Evolutionary conservation across 2,888 invertebrate genomes (phyloP).

Genomic region (Euplagia quadripunctaria): DNA sequence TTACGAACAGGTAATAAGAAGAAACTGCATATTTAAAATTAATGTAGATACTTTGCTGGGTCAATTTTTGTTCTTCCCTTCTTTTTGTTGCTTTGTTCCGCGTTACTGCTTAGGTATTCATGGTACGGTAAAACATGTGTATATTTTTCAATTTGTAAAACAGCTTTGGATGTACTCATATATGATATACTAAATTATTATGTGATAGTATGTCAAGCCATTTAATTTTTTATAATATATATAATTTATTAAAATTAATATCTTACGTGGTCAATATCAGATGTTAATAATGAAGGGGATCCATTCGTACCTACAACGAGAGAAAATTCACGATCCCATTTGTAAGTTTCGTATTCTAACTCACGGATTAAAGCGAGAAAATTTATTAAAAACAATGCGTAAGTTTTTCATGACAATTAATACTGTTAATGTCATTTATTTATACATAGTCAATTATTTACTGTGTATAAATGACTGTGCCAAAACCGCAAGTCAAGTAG

Average conservation of each 20-base stretch:
- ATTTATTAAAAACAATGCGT: too few species aligned
- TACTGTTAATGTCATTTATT: background rate
- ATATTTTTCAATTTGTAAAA: background rate
- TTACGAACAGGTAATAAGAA: constrained; percentile 59
- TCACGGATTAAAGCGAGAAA: too few species aligned
- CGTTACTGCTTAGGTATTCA: background rate
- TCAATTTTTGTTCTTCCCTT: constrained; percentile 27
- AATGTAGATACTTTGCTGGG: constrained; percentile 37
- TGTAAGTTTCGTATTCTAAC: too few species aligned
- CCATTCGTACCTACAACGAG: background rate
- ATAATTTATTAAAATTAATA: background rate
- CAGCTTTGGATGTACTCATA: background rate
- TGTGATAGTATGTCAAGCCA: too few species aligned
- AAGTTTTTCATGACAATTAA: too few species aligned
- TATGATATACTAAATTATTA: background rate
- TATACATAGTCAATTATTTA: background rate
- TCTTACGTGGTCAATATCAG: too few species aligned
- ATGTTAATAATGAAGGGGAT: background rate
- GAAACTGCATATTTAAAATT: constrained; percentile 57
- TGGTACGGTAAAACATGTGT: background rate
- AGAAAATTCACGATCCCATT: background rate
- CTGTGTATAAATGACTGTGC: background rate
- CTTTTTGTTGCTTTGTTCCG: background rate
- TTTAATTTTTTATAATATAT: too few species aligned
- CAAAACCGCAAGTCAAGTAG: background rate